Percentiles rank a stretch among this genome's conserved stretches.
These are phyloP conservation scores for Oithona nana DNA, from an alignment of 2,888 invertebrate genomes.

Conservation along the genomic window DNA sequence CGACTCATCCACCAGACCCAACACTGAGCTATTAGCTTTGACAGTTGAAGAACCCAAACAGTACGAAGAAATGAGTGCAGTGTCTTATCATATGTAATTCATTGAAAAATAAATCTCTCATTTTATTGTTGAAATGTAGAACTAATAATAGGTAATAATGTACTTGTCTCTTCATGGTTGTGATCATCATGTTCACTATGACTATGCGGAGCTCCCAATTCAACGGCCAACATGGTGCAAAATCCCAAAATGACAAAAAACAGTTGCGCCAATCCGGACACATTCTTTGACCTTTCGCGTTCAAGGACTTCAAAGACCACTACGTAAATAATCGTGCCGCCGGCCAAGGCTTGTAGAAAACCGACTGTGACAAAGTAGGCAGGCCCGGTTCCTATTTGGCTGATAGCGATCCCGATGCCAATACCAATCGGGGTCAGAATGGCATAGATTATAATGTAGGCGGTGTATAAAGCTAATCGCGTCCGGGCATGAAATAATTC, in stretches of 20 bases:
- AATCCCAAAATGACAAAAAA: neutral
- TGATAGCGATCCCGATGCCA: slow-evolving; percentile 35
- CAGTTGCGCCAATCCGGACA: neutral
- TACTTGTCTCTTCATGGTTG: neutral
- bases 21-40: too few species aligned
- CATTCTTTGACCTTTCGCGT: neutral
- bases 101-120: neutral
- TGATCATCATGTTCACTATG: neutral
- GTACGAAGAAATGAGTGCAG: neutral
- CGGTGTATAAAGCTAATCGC: neutral
- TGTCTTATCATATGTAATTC: neutral
- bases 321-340: slow-evolving; percentile 77
- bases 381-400: slow-evolving; percentile 20
- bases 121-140: too few species aligned
- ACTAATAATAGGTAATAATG: too few species aligned
- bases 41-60: neutral
- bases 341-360: slow-evolving; percentile 53
- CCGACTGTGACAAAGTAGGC: neutral
- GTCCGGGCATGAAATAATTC: slow-evolving; percentile 48
- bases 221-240: neutral
- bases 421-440: slow-evolving; percentile 47
- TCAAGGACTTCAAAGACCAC: slow-evolving; percentile 68
- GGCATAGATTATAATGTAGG: slow-evolving; percentile 41
- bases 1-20: neutral
- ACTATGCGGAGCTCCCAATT: neutral